Evolutionary conservation across 2,113 vertebrate species (phyloP), one percentile per base, ranked within the genome.

Genomic region (Grantiella picta): DNA sequence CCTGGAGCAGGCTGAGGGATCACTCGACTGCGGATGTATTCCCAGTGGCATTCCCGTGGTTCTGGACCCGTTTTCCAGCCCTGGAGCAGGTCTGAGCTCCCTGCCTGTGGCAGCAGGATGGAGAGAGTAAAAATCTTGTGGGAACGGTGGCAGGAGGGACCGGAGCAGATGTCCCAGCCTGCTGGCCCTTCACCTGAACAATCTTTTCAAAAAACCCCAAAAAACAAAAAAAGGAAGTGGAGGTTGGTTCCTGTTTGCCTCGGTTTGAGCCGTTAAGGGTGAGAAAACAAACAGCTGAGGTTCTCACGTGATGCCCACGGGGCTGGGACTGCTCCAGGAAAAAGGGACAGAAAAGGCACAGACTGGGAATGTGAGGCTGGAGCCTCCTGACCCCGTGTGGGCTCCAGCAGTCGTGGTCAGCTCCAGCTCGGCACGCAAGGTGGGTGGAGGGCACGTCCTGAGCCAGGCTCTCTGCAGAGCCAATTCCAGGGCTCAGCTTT

Each of bases 1-100:
- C 15, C 21, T 33, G 45, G 28, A 36, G 38, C 15, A n/a, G 28
- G 8, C 5, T 17, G 3, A 24, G 16, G 28, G 6, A 8, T 81
- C 5, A 0, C 17, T 22, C 1, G 2, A 3, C 4, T 3, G 18
- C 38, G 33, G 29, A 11, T 25, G 17, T 18, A 27, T 80, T 63
- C 18, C 20, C n/a, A 0, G 17, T 4, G 1, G 12, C 3, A 1
- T 82, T 79, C 36, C 71, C 0, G 2, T 1, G 0, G 22, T 53
- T 71, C 31, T 14, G 4, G 44, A 36, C 20, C 63, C 53, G 64
- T 83, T 60, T 89, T 42, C 66, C 27, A 2, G 8, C 10, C 29
- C 66, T 2, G 4, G 40, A 75, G 75, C 11, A 25, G n/a, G 1
- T 57, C 1, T 3, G 15, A 40, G 35, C 44, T 49, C 77, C 78